phyloP scores from a whole-genome alignment of 2,888 invertebrate species.

The Gibbula magus region DNA sequence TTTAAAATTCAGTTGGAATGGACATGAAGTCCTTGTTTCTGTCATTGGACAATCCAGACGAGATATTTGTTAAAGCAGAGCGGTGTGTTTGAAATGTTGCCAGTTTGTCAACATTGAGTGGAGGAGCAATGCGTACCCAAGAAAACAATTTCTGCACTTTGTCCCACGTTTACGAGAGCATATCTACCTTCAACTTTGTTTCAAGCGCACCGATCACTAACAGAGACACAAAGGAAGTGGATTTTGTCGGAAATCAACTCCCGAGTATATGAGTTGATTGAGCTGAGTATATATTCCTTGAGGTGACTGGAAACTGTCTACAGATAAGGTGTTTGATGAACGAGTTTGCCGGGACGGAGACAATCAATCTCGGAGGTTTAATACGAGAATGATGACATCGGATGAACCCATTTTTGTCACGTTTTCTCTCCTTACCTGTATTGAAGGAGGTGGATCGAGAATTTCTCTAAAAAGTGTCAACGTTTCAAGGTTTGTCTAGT shows the following conservation, averaged over 20 bases:
- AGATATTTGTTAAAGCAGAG: neutral
- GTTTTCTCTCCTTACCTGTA: neutral
- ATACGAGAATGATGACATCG: neutral
- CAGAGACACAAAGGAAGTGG: too few species aligned
- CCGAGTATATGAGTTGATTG: too few species aligned
- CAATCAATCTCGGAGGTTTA: neutral
- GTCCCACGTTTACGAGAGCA: neutral
- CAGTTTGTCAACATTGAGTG: neutral
- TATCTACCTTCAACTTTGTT: too few species aligned
- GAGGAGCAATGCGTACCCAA: neutral
- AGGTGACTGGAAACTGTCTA: neutral
- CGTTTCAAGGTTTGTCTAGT: neutral
- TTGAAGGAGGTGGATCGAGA: neutral
- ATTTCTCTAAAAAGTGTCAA: neutral
- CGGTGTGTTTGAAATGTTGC: slow-evolving; percentile 1
- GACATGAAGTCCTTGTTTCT: neutral
- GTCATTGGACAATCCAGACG: neutral
- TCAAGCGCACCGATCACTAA: too few species aligned
- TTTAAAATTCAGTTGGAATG: neutral
- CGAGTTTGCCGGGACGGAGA: neutral
- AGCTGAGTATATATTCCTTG: too few species aligned
- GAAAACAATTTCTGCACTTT: neutral
- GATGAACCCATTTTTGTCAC: neutral
- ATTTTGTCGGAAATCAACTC: too few species aligned
- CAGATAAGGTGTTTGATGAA: neutral